Evolutionary conservation across 2,888 invertebrate species (phyloP), one percentile per base, ranked within the genome.

Genomic region (Itoplectis maculator): DNA sequence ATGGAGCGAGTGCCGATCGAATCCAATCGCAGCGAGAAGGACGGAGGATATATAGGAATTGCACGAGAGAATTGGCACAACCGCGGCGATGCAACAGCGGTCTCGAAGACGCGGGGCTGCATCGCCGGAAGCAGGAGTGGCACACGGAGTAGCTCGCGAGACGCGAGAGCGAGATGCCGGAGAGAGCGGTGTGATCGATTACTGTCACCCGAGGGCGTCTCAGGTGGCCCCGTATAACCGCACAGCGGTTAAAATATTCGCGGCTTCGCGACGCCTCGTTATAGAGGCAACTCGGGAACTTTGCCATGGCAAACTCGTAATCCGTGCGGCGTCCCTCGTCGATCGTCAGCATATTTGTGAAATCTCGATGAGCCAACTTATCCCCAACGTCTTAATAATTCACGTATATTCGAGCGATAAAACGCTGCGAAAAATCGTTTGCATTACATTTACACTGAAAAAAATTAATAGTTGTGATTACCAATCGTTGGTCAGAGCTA

Each of bases 101-200:
- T 11, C 15, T 18, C 45, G 59, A 37, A 45, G 9, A 7, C 8
- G 54, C 29, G 3, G 29, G 2, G 2, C 29, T 29, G 66, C 29
- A 56, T 6, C 23, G 40, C 37, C n/a, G 5, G 35, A 18, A 23
- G 29, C 29, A 37, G 54, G 35, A 40, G 45, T 11, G 13, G 51
- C 9, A 37, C 35, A 59, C n/a, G n/a, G 35, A 59, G 9, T 20
- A 23, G 47, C 51, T 63, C n/a, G n/a, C n/a, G n/a, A n/a, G n/a
- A n/a, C n/a, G n/a, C n/a, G n/a, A n/a, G n/a, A n/a, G 35, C 35
- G 68, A 59, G 51, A 66, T 73, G 54, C 40, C 45, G 29, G 29
- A 40, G 63, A 66, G 42, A 74, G 63, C 79, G 65, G 68, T 81
- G 79, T 84, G 81, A 84, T 84, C 70, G 81, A 84, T 79, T 56